Evolutionary conservation across 1,140 invertebrate genomes (phyloP).

Genomic region (Cydia amplana): DNA sequence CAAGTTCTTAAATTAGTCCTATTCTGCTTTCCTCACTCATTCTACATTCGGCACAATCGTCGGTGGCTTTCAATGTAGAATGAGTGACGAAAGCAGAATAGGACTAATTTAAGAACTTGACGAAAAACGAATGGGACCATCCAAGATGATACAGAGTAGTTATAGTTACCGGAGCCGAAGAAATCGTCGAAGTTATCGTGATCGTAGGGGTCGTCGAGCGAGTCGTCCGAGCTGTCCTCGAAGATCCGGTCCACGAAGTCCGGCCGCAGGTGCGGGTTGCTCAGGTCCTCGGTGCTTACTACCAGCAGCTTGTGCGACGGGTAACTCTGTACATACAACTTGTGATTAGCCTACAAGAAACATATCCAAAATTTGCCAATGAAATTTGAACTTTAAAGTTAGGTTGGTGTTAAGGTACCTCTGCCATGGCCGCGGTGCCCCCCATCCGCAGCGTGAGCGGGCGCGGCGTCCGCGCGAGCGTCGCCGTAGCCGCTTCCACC

Average conservation of each 20-base stretch:
- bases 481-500: conserved; percentile 43
- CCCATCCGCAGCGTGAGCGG: conserved; percentile 51
- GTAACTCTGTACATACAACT: conserved; percentile 29
- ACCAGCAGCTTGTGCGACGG: conserved; percentile 50
- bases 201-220: conserved; percentile 57
- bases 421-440: conserved; percentile 44
- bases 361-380: no score
- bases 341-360: background rate
- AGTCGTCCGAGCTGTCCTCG: conserved; percentile 56
- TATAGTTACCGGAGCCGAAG: conserved; percentile 43
- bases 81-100: no score
- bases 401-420: background rate
- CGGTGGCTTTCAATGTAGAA: no score
- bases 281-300: conserved; percentile 56
- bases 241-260: conserved; percentile 60
- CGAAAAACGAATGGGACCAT: no score
- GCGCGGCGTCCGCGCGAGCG: conserved; percentile 48
- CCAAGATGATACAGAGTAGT: no score
- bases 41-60: no score
- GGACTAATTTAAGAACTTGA: no score
- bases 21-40: no score
- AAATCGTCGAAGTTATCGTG: conserved; percentile 57
- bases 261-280: conserved; percentile 58
- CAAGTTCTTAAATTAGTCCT: no score
- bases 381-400: no score